Evolutionary conservation across 2,113 vertebrate species (phyloP), one percentile per base, ranked within the genome.

Genomic region (Osmerus eperlanus): DNA sequence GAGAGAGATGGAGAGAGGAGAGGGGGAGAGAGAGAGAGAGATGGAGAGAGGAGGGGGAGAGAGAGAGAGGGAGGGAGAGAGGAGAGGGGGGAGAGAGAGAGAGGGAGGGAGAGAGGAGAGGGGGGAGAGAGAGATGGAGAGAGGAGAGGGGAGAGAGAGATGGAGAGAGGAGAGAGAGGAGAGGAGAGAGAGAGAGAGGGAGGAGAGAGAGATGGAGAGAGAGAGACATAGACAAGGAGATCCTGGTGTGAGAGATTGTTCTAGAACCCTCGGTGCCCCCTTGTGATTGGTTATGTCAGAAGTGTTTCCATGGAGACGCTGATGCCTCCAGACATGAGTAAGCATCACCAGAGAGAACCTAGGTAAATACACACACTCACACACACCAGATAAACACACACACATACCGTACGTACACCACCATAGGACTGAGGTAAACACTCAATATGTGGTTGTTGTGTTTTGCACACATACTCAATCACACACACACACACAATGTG

Each of bases 171-270:
- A n/a, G n/a, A n/a, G n/a, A n/a, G n/a, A n/a, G n/a, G n/a, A n/a
- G n/a, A n/a, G n/a, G n/a, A n/a, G n/a, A n/a, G n/a, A n/a, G n/a
- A n/a, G n/a, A n/a, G n/a, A n/a, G n/a, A n/a, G n/a, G n/a, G n/a
- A n/a, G n/a, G n/a, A n/a, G n/a, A n/a, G n/a, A n/a, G n/a, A n/a
- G n/a, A n/a, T n/a, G n/a, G n/a, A n/a, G n/a, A n/a, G n/a, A n/a
- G n/a, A n/a, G n/a, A n/a, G n/a, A n/a, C n/a, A n/a, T n/a, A 88
- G 83, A 54, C 53, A 14, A 14, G 11, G 53, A 54, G 11, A 18
- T 54, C 16, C 53, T 54, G 12, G 16, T 12, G 16, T 9, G 9
- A 14, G 53, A 54, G 3, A 18, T 54, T 18, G 16, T 54, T 54
- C 12, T 8, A 54, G 53, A 54, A 54, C 53, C 11, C 53, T 54